These are phyloP conservation scores for Craniophora ligustri DNA, from an alignment of 2,888 invertebrate genomes.

Conservation along the genomic window DNA sequence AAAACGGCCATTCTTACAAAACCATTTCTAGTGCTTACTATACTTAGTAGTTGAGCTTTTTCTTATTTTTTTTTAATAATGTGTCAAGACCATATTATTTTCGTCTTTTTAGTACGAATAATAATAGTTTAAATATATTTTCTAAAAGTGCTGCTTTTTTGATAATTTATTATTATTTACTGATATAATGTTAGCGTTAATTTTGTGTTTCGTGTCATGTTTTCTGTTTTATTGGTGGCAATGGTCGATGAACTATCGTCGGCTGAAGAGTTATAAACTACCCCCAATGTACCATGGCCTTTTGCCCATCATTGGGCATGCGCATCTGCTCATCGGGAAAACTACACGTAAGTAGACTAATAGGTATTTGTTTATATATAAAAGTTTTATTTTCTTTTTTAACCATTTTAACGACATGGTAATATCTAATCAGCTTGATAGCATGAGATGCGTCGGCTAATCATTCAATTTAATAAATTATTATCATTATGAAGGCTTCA, in stretches of 20 bases:
- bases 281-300: conserved; percentile 55
- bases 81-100: no score
- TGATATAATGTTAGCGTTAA: conserved; percentile 31
- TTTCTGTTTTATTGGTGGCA: conserved; percentile 41
- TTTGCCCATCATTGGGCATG: conserved; percentile 62
- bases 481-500: no score
- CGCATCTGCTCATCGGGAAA: conserved; percentile 57
- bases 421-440: no score
- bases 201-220: conserved; percentile 33
- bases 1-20: neutral
- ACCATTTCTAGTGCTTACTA: neutral
- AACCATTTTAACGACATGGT: no score
- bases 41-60: no score
- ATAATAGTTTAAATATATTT: neutral
- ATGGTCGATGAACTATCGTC: conserved; percentile 33
- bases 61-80: neutral
- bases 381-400: no score
- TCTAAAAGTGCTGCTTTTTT: neutral
- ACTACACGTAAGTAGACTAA: conserved; percentile 56
- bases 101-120: no score
- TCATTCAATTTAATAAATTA: no score
- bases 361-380: no score
- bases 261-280: conserved; percentile 28
- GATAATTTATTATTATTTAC: neutral
- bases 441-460: no score